Percentiles rank a stretch among this genome's conserved stretches.
phyloP scores from a whole-genome alignment of 2,888 invertebrate species.

The Macrophya annulata region DNA sequence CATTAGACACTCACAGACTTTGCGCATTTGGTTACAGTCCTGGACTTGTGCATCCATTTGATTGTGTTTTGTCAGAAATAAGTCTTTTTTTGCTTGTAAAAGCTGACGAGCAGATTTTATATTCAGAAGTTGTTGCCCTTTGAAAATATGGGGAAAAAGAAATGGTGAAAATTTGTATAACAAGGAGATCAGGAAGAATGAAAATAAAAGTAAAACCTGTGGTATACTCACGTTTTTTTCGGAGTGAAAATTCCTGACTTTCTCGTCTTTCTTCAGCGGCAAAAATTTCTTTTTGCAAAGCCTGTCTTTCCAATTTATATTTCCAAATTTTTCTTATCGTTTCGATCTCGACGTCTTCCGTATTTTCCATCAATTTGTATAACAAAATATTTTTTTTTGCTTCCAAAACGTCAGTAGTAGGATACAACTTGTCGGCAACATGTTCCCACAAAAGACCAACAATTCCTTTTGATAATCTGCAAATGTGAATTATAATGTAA shows the following conservation, averaged over 20 bases:
- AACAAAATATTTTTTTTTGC: conserved; percentile 71
- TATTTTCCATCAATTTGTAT: conserved; percentile 65
- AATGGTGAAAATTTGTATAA: background rate
- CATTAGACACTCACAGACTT: conserved; percentile 71
- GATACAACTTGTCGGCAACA: conserved; percentile 64
- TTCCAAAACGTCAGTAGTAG: conserved; percentile 64
- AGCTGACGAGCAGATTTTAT: conserved; percentile 63
- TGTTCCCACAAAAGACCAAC: conserved; percentile 72
- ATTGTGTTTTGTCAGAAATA: conserved; percentile 68
- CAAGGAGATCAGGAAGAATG: background rate
- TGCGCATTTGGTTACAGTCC: conserved; percentile 70
- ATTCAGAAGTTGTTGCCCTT: conserved; percentile 55
- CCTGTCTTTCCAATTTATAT: conserved; percentile 63
- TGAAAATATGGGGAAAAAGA: background rate
- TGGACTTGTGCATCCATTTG: conserved; percentile 68
- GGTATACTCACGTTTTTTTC: conserved; percentile 69
- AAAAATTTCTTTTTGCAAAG: conserved; percentile 65
- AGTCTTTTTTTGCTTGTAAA: conserved; percentile 65
- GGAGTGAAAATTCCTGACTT: conserved; percentile 66
- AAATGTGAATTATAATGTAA: background rate
- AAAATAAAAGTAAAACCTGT: background rate
- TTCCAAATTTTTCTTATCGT: conserved; percentile 63
- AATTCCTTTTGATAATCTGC: conserved; percentile 70
- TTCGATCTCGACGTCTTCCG: conserved; percentile 63
- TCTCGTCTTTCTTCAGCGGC: conserved; percentile 67